Percentiles rank a stretch among this genome's conserved stretches.
phyloP scores from a whole-genome alignment of 2,797 vertebrate species.

The Hylomyscus alleni region DNA sequence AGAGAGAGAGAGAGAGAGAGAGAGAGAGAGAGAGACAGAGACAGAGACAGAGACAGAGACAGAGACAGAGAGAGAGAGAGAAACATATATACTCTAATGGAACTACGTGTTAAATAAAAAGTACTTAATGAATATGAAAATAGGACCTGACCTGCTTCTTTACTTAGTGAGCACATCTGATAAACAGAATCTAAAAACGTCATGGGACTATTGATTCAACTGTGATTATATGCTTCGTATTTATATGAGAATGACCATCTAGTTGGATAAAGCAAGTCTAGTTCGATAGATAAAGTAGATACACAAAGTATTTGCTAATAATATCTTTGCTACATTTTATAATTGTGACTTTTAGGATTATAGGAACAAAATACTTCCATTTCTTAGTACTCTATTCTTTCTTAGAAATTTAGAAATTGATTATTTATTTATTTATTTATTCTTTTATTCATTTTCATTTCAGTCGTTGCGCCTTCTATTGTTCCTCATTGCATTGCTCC shows the following conservation, averaged over 20 bases:
- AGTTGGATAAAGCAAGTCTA: not conserved
- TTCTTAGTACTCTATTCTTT: slow-evolving; percentile 56
- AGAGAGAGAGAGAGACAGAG: too few species aligned
- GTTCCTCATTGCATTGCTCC: not conserved
- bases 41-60: too few species aligned
- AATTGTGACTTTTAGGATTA: slow-evolving; percentile 55
- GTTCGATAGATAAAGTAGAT: slow-evolving; percentile 7
- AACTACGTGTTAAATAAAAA: not conserved
- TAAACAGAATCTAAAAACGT: not conserved
- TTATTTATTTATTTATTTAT: not conserved
- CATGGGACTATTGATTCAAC: not conserved
- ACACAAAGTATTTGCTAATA: slow-evolving; percentile 49
- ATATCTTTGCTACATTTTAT: slow-evolving; percentile 60
- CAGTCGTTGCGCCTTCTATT: not conserved
- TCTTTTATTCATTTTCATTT: not conserved
- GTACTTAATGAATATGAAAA: slow-evolving; percentile 32
- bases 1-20: too few species aligned
- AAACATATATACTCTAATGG: not conserved
- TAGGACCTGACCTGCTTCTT: not conserved
- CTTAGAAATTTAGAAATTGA: slow-evolving; percentile 54
- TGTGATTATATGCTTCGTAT: not conserved
- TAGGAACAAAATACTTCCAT: slow-evolving; percentile 57
- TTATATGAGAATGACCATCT: not conserved
- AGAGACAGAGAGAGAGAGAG: too few species aligned
- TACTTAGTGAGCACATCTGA: not conserved